Evolutionary conservation across 2,797 vertebrate species (phyloP).

Genomic region (Fundulus diaphanus): DNA sequence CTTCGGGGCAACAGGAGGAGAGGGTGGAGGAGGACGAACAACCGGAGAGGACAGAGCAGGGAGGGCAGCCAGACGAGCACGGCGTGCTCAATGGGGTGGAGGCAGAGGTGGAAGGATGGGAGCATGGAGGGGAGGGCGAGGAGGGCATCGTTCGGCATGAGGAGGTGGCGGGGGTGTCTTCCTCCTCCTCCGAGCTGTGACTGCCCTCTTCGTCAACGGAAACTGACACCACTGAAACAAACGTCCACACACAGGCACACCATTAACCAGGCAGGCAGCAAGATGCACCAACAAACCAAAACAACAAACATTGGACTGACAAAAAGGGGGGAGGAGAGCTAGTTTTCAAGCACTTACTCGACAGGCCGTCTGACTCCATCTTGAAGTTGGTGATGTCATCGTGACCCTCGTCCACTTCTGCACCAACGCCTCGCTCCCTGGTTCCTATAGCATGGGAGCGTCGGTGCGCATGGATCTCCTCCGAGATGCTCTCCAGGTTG

Average conservation of each 20-base stretch:
- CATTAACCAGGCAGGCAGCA: constrained; percentile 66
- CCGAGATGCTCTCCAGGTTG: constrained; percentile 94
- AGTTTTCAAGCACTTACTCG: constrained; percentile 82
- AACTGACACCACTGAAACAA: constrained; percentile 90
- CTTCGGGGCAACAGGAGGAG: constrained; percentile 71
- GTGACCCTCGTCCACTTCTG: constrained; percentile 83
- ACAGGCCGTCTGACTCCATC: constrained; percentile 88
- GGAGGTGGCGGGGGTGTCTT: constrained; percentile 78
- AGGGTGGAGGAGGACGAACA: constrained; percentile 63
- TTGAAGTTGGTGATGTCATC: constrained; percentile 86
- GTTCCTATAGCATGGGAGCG: constrained; percentile 89
- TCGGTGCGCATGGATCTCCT: constrained; percentile 94
- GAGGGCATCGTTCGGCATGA: constrained; percentile 78
- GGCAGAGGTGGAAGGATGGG: constrained; percentile 43
- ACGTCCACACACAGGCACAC: constrained; percentile 25
- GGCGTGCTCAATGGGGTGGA: constrained; percentile 75
- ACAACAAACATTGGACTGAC: background rate
- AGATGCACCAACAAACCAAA: constrained; percentile 10
- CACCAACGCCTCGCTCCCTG: constrained; percentile 90
- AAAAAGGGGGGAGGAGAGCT: background rate
- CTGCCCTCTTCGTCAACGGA: constrained; percentile 91
- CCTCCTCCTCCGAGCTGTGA: constrained; percentile 89
- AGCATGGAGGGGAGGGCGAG: constrained; percentile 48
- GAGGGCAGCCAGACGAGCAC: constrained; percentile 48
- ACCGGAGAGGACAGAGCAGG: constrained; percentile 56